Base-by-base conservation (phyloP, 2,113 vertebrate species). In the Nothobranchius kuhntae region DNA sequence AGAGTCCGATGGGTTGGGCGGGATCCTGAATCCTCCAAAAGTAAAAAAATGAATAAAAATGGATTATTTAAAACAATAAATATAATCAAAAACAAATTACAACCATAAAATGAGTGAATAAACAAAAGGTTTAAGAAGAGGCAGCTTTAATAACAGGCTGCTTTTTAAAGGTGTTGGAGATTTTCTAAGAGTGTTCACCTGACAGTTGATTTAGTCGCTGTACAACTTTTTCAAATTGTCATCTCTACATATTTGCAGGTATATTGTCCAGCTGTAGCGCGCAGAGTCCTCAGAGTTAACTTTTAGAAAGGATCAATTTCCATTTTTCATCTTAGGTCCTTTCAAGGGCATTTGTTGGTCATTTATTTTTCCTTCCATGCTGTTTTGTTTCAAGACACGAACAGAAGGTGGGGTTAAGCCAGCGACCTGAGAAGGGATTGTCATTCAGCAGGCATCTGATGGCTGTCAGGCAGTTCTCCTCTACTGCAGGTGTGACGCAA, bases 401-500 rank as follows among this genome's bases (percentile, higher is more conserved):
- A 67, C 35, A n/a, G 51, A 47, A 70, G 53, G 48, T 42, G 53
- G 44, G 52, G 44, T 61, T 61, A 24, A 68, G n/a, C 9, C 57
- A 70, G 67, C 63, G 76, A 81, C 81, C 86, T 87, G 79, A 87
- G 65, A 79, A 56, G 62, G 81, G 75, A 88, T 88, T 89, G 80
- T 87, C 84, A 89, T 91, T 88, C 89, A 82, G 83, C 24, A 67
- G 63, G 83, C 65, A 68, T 89, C 68, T 89, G 85, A 89, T 89
- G 82, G 47, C 82, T 86, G 87, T 86, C 89, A 88, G 83, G 65
- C 84, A 73, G 80, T 89, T 87, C 78, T 87, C 79, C 86, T 86
- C 80, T 80, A 83, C 89, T 89, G 89, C 89, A 89, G 89, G 83
- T 87, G 80, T 90, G 87, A 90, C 80, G 76, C 82, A 83, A 83